A percentile compares a stretch with the other conserved stretches of the same genome.
Conservation (phyloP, 2,888 invertebrate genomes). For the Rhodophaea formosa region DNA sequence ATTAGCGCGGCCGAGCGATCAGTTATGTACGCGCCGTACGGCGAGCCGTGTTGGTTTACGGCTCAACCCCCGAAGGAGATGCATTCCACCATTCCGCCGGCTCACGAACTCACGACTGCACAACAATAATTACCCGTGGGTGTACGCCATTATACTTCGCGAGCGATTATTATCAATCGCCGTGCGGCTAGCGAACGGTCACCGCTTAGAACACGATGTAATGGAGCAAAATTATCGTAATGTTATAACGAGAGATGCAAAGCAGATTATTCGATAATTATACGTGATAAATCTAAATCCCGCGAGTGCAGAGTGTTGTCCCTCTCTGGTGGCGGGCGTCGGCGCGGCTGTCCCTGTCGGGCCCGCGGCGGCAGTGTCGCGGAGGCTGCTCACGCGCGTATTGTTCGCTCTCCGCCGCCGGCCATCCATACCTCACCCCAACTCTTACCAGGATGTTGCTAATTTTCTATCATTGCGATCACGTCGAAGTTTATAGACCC, state of each 20-base stretch:
- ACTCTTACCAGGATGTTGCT: constrained; percentile 76
- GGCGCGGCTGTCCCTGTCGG: constrained; percentile 45
- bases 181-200: constrained; percentile 72
- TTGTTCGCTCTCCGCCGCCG: constrained; percentile 65
- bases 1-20: constrained; percentile 78
- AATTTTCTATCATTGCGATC: constrained; percentile 79
- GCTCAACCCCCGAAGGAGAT: constrained; percentile 81
- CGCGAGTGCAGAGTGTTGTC: constrained; percentile 53
- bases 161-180: constrained; percentile 80
- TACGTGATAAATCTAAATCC: constrained; percentile 75
- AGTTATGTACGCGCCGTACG: constrained; percentile 71
- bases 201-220: constrained; percentile 76
- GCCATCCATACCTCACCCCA: constrained; percentile 72
- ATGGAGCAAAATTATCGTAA: constrained; percentile 79
- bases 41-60: constrained; percentile 75
- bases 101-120: constrained; percentile 81
- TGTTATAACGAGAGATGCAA: constrained; percentile 79
- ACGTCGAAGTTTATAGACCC: constrained; percentile 71
- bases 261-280: constrained; percentile 80
- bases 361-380: constrained; percentile 57
- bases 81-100: constrained; percentile 76
- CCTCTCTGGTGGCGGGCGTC: constrained; percentile 39
- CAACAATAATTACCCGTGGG: constrained; percentile 81
- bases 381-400: constrained; percentile 55
- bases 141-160: constrained; percentile 81